Evolutionary conservation across 2,797 vertebrate species (phyloP).

Genomic region (Octomys mimax): DNA sequence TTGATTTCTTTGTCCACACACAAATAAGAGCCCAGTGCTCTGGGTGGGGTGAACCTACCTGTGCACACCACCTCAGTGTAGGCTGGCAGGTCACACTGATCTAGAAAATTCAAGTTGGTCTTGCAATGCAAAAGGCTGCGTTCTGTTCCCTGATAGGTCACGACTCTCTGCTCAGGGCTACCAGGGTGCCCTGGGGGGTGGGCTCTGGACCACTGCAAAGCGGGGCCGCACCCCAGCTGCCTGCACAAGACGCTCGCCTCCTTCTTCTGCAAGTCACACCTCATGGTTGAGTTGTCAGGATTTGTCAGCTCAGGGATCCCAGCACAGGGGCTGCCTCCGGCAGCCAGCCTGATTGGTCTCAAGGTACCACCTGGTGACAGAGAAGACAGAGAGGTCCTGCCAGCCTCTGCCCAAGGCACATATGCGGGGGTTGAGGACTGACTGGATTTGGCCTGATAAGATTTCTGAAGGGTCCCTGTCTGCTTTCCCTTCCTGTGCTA

Average conservation of each 20-base stretch:
- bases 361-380: background rate
- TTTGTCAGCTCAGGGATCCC: background rate
- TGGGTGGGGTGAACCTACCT: background rate
- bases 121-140: background rate
- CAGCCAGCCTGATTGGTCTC: background rate
- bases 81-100: background rate
- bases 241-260: slow-evolving; percentile 26
- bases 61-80: slow-evolving; percentile 44
- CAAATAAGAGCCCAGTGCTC: too few relatives aligned
- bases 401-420: background rate
- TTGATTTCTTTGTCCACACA: background rate
- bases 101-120: slow-evolving; percentile 20
- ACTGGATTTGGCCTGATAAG: background rate
- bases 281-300: background rate
- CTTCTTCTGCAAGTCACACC: slow-evolving; percentile 25
- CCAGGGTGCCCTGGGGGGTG: background rate
- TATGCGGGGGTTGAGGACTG: background rate
- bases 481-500: background rate
- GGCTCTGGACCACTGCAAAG: slow-evolving; percentile 49
- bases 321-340: slow-evolving; percentile 59
- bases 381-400: background rate
- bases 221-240: slow-evolving; percentile 2
- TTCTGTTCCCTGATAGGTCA: slow-evolving; percentile 34
- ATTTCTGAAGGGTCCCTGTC: background rate
- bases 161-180: background rate